Percentiles rank a stretch among this genome's conserved stretches.
phyloP scores from a whole-genome alignment of 2,113 vertebrate species.

The Herpetotheres cachinnans region DNA sequence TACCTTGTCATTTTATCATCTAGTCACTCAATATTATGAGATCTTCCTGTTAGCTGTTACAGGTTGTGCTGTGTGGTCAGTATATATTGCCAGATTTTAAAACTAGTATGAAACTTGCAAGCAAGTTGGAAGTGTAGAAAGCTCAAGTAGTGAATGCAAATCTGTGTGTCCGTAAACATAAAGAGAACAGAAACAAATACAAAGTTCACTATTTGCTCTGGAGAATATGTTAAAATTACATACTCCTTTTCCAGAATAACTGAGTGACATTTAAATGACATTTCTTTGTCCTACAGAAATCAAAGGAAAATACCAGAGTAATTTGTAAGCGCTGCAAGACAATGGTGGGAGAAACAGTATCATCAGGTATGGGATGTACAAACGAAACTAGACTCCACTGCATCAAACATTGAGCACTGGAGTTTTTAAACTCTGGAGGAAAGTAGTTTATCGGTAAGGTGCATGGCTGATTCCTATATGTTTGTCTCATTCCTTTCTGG shows the following conservation, averaged over 20 bases:
- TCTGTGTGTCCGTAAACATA: neutral
- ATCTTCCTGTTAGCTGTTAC: neutral
- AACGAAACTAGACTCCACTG: neutral
- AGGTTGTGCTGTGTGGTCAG: neutral
- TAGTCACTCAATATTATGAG: neutral
- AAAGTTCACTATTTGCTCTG: conserved; percentile 43
- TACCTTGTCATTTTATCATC: neutral
- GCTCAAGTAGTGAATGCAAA: neutral
- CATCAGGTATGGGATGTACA: conserved; percentile 81
- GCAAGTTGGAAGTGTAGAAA: neutral
- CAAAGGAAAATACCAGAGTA: conserved; percentile 78
- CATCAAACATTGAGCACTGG: neutral
- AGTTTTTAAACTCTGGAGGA: neutral
- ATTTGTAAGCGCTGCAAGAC: conserved; percentile 87
- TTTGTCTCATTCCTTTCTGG: neutral
- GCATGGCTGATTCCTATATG: neutral
- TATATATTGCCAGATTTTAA: neutral
- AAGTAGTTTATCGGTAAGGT: neutral
- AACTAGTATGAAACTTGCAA: neutral
- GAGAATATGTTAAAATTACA: conserved; percentile 46
- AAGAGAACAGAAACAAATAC: conserved; percentile 46
- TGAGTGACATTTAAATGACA: conserved; percentile 69
- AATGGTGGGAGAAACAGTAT: conserved; percentile 82
- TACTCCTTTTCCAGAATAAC: conserved; percentile 61
- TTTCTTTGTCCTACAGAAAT: conserved; percentile 81